A percentile compares a stretch with the other conserved stretches of the same genome.
These are phyloP conservation scores for Druon quercuslanigerum DNA, from an alignment of 1,140 invertebrate genomes.

Conservation along the genomic window DNA sequence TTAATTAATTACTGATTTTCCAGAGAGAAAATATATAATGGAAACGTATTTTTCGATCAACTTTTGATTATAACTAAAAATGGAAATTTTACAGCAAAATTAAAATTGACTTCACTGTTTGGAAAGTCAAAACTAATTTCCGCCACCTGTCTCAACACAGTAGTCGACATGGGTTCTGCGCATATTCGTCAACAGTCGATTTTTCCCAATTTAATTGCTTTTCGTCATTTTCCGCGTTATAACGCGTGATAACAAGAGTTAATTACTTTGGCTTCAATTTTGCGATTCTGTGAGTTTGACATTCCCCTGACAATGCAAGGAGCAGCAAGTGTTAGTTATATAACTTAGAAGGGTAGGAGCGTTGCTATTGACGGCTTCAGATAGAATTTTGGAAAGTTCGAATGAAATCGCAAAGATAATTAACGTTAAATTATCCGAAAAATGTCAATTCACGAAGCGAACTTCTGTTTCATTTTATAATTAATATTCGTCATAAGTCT, in stretches of 20 bases:
- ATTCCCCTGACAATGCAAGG: background rate
- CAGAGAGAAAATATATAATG: background rate
- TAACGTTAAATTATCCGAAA: too few species aligned
- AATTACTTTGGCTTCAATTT: slow-evolving; percentile 5
- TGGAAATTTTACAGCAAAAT: background rate
- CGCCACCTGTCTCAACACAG: background rate
- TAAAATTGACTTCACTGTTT: background rate
- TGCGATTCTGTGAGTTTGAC: background rate
- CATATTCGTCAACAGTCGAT: background rate
- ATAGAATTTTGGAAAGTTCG: too few species aligned
- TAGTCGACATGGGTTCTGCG: background rate
- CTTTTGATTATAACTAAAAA: background rate
- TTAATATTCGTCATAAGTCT: too few species aligned
- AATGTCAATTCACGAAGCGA: too few species aligned
- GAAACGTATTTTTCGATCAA: background rate
- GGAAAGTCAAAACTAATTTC: background rate
- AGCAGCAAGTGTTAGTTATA: too few species aligned
- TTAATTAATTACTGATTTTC: too few species aligned
- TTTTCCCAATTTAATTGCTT: slow-evolving; percentile 5
- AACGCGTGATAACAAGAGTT: background rate
- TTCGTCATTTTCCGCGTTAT: slow-evolving; percentile 6
- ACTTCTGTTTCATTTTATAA: too few species aligned
- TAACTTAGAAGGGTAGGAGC: background rate
- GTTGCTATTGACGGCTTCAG: too few species aligned
- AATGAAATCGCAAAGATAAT: too few species aligned